Percentiles rank a stretch among this genome's conserved stretches.
phyloP scores from a whole-genome alignment of 1,140 invertebrate species.

The Heliconius congener region DNA sequence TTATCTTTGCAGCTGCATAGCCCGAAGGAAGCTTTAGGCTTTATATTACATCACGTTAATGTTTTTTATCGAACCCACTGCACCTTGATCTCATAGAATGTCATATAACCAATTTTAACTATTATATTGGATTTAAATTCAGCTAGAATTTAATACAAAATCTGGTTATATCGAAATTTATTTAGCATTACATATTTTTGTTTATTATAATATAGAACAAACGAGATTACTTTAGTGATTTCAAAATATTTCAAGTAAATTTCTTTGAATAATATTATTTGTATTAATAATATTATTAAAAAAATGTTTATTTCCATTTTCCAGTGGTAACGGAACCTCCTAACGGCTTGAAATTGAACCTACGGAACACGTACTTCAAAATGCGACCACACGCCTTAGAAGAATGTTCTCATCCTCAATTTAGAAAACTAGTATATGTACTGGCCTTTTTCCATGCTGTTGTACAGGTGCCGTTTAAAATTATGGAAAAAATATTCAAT shows the following conservation, averaged over 20 bases:
- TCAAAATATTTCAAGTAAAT: neutral
- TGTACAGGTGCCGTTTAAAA: slow-evolving; percentile 83
- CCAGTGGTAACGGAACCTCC: slow-evolving; percentile 94
- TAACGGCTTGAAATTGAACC: slow-evolving; percentile 93
- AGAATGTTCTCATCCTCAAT: slow-evolving; percentile 87
- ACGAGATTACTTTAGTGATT: no score
- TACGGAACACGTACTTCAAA: slow-evolving; percentile 94
- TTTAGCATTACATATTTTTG: no score
- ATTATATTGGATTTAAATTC: no score
- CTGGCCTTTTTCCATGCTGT: slow-evolving; percentile 95
- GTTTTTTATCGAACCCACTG: no score
- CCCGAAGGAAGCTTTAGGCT: no score
- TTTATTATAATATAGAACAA: no score
- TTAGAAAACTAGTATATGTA: slow-evolving; percentile 90
- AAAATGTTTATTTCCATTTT: neutral
- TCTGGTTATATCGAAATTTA: no score
- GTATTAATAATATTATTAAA: neutral
- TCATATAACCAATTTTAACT: no score
- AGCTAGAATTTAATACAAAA: no score
- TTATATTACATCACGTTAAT: no score
- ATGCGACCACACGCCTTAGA: slow-evolving; percentile 87
- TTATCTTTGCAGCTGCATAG: no score
- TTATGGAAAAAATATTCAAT: neutral
- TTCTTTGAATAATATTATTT: neutral
- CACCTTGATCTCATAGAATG: no score